These are phyloP conservation scores for Morpho achilles DNA, from an alignment of 2,888 invertebrate genomes.

Conservation along the genomic window DNA sequence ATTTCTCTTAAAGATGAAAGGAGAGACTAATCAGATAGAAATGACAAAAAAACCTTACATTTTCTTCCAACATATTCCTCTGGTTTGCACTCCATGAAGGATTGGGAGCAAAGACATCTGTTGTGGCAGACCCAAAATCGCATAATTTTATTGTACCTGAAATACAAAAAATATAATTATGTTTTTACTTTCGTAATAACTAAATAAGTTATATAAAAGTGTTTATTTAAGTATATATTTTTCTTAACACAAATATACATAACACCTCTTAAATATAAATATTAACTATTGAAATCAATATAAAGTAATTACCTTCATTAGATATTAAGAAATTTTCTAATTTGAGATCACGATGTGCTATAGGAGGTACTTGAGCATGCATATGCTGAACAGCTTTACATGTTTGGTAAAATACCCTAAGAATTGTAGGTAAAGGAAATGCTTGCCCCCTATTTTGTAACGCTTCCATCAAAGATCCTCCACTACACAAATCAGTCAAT, in stretches of 20 bases:
- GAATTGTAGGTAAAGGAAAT: conserved; percentile 83
- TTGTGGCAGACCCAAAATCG: conserved; percentile 98
- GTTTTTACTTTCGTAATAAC: too few species aligned
- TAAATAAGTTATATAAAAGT: too few species aligned
- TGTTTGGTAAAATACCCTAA: conserved; percentile 94
- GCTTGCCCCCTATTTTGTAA: conserved; percentile 79
- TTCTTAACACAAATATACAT: too few species aligned
- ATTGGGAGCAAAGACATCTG: conserved; percentile 89
- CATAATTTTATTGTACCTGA: conserved; percentile 90
- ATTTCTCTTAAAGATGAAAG: too few species aligned
- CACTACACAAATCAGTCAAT: conserved; percentile 95
- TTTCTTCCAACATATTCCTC: conserved; percentile 94
- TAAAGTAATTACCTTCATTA: conserved; percentile 80
- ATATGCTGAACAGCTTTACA: conserved; percentile 94
- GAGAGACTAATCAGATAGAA: too few species aligned
- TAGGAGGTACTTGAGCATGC: conserved; percentile 94
- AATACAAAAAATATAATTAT: conserved; percentile 6
- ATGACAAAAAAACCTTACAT: conserved; percentile 76
- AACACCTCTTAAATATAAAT: too few species aligned
- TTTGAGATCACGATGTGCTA: conserved; percentile 97
- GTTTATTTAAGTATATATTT: too few species aligned
- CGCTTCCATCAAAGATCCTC: conserved; percentile 86
- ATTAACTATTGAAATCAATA: too few species aligned
- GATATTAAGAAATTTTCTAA: conserved; percentile 96
- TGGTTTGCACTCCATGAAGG: conserved; percentile 95